Percentiles rank a stretch among this genome's conserved stretches.
Conservation (phyloP, 2,888 invertebrate species). For the Sesia bembeciformis region DNA sequence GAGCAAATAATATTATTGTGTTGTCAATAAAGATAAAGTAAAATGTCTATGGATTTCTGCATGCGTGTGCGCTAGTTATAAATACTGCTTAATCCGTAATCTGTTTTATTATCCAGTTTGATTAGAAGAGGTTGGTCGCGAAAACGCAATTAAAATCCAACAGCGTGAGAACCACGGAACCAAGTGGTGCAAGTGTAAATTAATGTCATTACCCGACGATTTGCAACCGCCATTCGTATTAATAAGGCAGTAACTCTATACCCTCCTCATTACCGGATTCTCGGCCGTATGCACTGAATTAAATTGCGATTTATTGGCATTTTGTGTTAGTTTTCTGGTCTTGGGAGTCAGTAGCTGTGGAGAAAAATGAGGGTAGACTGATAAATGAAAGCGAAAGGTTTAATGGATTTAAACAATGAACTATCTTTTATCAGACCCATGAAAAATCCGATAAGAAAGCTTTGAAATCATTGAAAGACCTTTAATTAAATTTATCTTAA, state of each 20-base stretch:
- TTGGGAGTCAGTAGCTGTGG: too few relatives aligned
- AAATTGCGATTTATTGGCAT: neutral
- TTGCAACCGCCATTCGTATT: slow-evolving; percentile 38
- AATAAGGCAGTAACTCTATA: slow-evolving; percentile 61
- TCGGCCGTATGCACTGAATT: slow-evolving; percentile 1
- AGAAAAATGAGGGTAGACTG: too few relatives aligned
- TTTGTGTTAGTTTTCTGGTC: neutral
- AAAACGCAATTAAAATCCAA: neutral
- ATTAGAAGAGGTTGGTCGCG: neutral
- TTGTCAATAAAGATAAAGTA: too few relatives aligned
- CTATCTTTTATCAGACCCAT: too few relatives aligned
- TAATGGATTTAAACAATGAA: too few relatives aligned
- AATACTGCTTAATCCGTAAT: neutral
- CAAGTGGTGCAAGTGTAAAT: neutral
- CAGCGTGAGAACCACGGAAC: neutral
- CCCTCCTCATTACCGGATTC: slow-evolving; percentile 30
- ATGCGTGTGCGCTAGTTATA: too few relatives aligned
- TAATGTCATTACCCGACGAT: neutral
- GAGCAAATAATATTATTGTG: too few relatives aligned
- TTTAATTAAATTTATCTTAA: too few relatives aligned
- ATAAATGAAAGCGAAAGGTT: too few relatives aligned
- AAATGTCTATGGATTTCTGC: too few relatives aligned
- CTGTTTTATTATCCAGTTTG: neutral
- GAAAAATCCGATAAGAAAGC: too few relatives aligned
- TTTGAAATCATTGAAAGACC: too few relatives aligned